Base-by-base conservation (phyloP, 2,888 invertebrate genomes). In the Ischnus inquisitorius region DNA sequence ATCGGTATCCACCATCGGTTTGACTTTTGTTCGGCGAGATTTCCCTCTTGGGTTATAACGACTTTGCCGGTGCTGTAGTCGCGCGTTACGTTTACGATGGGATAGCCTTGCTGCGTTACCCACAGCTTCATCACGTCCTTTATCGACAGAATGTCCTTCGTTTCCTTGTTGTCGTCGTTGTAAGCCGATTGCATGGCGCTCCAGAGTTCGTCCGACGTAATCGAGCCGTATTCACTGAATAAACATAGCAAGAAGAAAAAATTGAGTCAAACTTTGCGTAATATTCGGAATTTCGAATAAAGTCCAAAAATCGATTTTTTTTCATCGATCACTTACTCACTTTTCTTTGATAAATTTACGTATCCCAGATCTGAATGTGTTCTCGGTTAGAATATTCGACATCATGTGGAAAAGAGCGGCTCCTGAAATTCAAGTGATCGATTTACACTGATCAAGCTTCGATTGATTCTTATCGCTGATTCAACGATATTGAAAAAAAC, bases 351-450 rank as follows among this genome's bases (percentile, higher is more conserved):
- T 71, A 76, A 91, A 92, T 64, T 85, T 88, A 28, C 85, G 87
- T 22, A 92, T 76, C n/a, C 95, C 95, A 3, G 89, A 89, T 85
- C 93, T 91, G 87, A 95, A 94, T 0, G 92, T 91, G 0, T 88
- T 88, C 68, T 94, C 93, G 0, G 95, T 94, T 3, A 95, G 90
- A 82, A 94, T 94, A 82, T 94, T 92, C 54, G 94, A 92, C 92
- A 95, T 93, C 95, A 95, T 95, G 68, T 95, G 91, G 54, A 95
- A 94, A 1, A 95, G 91, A 1, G 94, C 94, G 1, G 95, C 90
- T 69, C 84, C 84, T 84, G 22, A 75, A 79, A 71, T 51, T 8
- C 54, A 16, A 51, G n/a, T 14, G 6, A 43, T 12, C 39, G 12
- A 54, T 16, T 54, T 0, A 51, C 16, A 51, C 16, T 16, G 51